Conservation (phyloP, 2,888 invertebrate species). For the Limnephilus lunatus region DNA sequence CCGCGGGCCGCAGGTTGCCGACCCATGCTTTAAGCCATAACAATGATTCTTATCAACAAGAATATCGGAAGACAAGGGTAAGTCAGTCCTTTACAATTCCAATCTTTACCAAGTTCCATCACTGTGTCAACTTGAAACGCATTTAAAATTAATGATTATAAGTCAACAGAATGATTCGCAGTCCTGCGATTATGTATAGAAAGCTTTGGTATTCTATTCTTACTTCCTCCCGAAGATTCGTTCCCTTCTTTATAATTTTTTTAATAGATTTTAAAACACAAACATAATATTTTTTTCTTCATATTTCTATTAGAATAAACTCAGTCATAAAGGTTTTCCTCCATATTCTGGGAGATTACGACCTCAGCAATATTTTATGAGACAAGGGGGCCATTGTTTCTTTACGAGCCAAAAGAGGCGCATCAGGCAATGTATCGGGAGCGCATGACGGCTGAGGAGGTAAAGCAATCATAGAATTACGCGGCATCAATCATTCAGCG, state of each 20-base stretch:
- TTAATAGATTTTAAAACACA: neutral
- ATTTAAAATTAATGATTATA: too few species aligned
- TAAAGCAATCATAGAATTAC: constrained; percentile 64
- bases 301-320: constrained; percentile 21
- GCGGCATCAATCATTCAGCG: constrained; percentile 60
- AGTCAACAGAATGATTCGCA: too few species aligned
- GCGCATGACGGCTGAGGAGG: constrained; percentile 65
- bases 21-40: too few species aligned
- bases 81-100: too few species aligned
- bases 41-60: too few species aligned
- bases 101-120: too few species aligned
- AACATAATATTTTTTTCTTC: neutral
- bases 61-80: too few species aligned
- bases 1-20: too few species aligned
- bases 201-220: neutral
- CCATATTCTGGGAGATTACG: neutral
- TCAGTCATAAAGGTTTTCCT: constrained; percentile 32
- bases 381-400: constrained; percentile 47
- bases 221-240: neutral
- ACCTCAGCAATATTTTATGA: constrained; percentile 45
- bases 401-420: constrained; percentile 49
- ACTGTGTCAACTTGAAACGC: too few species aligned
- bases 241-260: neutral
- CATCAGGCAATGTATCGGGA: constrained; percentile 65
- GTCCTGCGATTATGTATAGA: too few species aligned